Conservation (phyloP, 2,888 invertebrate genomes). For the Drosophila fulvimacula region DNA sequence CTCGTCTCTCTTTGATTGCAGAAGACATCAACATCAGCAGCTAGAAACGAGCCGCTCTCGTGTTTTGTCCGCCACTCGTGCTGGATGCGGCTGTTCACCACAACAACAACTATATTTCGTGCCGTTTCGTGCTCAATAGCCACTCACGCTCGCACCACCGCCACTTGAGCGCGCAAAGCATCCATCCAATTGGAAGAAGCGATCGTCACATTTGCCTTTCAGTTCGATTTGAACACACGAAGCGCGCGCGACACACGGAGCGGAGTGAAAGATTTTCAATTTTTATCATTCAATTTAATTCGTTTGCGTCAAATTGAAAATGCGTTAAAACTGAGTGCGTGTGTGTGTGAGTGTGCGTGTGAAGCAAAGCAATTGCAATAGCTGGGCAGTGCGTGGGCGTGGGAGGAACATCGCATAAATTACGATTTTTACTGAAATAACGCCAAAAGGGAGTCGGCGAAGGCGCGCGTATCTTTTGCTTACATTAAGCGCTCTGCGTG, state of each 20-base stretch:
- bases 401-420: constrained; percentile 44
- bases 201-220: constrained; percentile 48
- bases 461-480: constrained; percentile 37
- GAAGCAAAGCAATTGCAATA: constrained; percentile 27
- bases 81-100: not conserved
- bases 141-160: constrained; percentile 33
- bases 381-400: constrained; percentile 1
- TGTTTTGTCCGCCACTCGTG: constrained; percentile 5
- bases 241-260: constrained; percentile 40
- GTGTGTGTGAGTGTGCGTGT: constrained; percentile 6
- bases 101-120: constrained; percentile 2
- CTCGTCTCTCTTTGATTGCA: constrained; percentile 7
- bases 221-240: constrained; percentile 66
- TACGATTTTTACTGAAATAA: constrained; percentile 24
- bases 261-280: constrained; percentile 8
- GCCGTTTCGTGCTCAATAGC: constrained; percentile 4
- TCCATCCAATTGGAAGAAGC: constrained; percentile 57
- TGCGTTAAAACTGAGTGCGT: constrained; percentile 2
- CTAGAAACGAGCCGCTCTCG: constrained; percentile 25
- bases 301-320: constrained; percentile 32
- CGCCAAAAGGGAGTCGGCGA: not conserved
- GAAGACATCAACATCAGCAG: constrained; percentile 7
- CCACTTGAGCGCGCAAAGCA: constrained; percentile 30
- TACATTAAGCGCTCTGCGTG: constrained; percentile 42
- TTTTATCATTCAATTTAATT: constrained; percentile 14